Base-by-base conservation (phyloP, 2,797 vertebrate species). In the Psittacula echo region DNA sequence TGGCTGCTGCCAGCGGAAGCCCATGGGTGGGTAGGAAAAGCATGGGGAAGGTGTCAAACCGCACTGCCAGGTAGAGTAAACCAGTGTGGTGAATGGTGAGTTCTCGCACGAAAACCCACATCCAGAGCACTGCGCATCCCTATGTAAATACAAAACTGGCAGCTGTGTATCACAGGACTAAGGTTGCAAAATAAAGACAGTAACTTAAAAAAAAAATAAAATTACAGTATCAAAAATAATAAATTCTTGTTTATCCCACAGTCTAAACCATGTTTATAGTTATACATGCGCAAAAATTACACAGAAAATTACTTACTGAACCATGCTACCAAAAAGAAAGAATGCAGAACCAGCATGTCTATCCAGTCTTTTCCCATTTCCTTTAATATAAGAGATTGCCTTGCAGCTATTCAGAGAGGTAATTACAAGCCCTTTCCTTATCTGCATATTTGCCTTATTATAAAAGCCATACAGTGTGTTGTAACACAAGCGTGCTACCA, bases 361-460 rank as follows among this genome's bases (percentile, higher is more conserved):
- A 39, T 87, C 15, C 10, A 64, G 84, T 65, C 85, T 87, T 85
- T 89, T 80, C 89, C 76, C 53, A 90, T 94, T 94, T 96, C 89
- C 78, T 95, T 96, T 95, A 95, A 96, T 91, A 92, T 78, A 85
- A 92, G 81, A 89, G 81, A 91, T 89, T 95, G 93, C 87, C 95
- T 92, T 85, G 84, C 81, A 91, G 95, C 89, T 89, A 95, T 95
- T 89, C 86, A 78, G 89, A 90, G 90, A 93, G 89, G 91, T 95
- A 94, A 95, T 97, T 95, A 66, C 76, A 67, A 87, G 39, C 61
- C 85, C 93, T 93, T 79, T 74, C 76, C 87, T 93, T 94, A 96
- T 95, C 93, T 96, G 89, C 91, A 48, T 94, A 94, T 84, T 97
- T 97, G 82, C 85, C 60, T 96, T 94, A 94, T 91, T 96, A 96